Evolutionary conservation across 2,888 invertebrate genomes (phyloP).

Genomic region (Teinopalpus imperialis): DNA sequence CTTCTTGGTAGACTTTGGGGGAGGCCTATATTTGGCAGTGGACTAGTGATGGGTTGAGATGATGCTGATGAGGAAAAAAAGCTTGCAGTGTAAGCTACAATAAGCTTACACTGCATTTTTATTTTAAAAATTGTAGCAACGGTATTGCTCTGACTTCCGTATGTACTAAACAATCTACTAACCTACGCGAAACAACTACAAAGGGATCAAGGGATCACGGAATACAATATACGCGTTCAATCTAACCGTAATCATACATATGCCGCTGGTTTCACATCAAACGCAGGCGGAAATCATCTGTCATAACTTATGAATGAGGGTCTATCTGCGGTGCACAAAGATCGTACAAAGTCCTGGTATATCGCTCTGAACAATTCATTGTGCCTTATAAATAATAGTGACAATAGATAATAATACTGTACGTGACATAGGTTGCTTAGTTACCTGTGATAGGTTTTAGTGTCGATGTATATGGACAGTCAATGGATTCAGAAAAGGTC

Average conservation of each 20-base stretch:
- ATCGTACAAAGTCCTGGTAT: neutral
- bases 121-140: no score
- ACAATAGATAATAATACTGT: constrained; percentile 16
- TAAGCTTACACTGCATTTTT: no score
- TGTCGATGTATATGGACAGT: no score
- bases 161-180: no score
- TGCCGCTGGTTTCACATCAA: neutral
- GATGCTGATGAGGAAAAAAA: no score
- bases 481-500: no score
- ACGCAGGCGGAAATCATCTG: constrained; percentile 10
- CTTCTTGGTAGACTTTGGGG: no score
- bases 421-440: neutral
- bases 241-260: neutral
- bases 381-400: constrained; percentile 14
- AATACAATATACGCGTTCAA: constrained; percentile 4
- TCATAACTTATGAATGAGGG: constrained; percentile 20
- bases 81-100: no score
- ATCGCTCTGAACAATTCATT: constrained; percentile 12
- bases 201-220: constrained; percentile 5
- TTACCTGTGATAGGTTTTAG: no score
- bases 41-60: no score
- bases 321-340: neutral
- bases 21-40: no score
- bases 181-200: constrained; percentile 4
- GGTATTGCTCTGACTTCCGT: no score